Conservation (phyloP, 2,113 vertebrate species). For the Brachyhypopomus occidentalis region DNA sequence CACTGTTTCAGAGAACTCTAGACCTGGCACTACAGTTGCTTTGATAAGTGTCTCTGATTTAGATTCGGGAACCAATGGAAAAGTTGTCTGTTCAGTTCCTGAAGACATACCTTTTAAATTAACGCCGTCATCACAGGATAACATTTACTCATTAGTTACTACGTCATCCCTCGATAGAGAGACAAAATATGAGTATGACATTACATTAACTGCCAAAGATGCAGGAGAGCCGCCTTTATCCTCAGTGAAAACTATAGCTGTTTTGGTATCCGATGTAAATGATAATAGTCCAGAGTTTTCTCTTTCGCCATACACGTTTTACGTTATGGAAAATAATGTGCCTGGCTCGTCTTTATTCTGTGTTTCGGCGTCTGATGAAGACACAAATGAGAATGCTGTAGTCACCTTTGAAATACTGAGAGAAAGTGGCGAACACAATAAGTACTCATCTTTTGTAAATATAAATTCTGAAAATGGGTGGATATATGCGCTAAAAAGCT, state of each 20-base stretch:
- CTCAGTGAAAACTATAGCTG: constrained; percentile 53
- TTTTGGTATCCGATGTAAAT: constrained; percentile 61
- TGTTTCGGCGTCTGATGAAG: constrained; percentile 57
- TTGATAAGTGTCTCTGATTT: constrained; percentile 57
- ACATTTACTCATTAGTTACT: constrained; percentile 57
- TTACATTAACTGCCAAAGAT: constrained; percentile 58
- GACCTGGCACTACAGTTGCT: constrained; percentile 55
- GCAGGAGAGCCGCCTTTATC: constrained; percentile 51
- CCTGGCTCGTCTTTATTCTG: constrained; percentile 52
- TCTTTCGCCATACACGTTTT: constrained; percentile 48
- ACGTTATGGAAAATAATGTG: constrained; percentile 59
- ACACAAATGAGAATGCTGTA: constrained; percentile 52
- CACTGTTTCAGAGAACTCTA: constrained; percentile 64
- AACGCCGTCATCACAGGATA: constrained; percentile 47
- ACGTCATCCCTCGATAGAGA: constrained; percentile 57
- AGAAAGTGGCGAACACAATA: constrained; percentile 16
- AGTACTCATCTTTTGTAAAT: constrained; percentile 46
- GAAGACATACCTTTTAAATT: constrained; percentile 58
- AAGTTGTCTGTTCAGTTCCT: constrained; percentile 68
- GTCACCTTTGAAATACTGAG: constrained; percentile 54
- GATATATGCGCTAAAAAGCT: constrained; percentile 54
- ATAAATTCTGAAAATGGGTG: constrained; percentile 57
- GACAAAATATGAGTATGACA: constrained; percentile 38
- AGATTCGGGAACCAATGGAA: constrained; percentile 57
- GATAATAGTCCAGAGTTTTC: constrained; percentile 62